A percentile compares a stretch with the other conserved stretches of the same genome.
phyloP scores from a whole-genome alignment of 2,888 invertebrate genomes.

The Drosophila neotestacea region DNA sequence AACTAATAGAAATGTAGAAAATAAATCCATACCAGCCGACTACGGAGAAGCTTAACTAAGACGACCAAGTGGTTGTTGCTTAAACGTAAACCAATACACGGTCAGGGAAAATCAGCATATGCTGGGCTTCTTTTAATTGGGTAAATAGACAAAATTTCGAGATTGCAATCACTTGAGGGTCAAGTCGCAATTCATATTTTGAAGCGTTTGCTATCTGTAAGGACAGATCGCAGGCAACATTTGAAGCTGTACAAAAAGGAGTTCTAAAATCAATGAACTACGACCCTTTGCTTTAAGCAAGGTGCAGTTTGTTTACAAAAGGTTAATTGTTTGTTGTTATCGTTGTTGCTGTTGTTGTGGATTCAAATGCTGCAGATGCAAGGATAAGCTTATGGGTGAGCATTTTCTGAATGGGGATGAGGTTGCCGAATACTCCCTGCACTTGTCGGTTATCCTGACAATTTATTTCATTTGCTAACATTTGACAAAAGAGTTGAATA shows the following conservation, averaged over 20 bases:
- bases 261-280: constrained; percentile 23
- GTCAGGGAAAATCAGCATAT: constrained; percentile 74
- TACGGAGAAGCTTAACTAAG: constrained; percentile 22
- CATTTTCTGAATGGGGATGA: constrained; percentile 3
- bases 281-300: constrained; percentile 19
- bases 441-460: constrained; percentile 75
- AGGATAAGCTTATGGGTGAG: constrained; percentile 49
- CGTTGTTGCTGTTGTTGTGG: constrained; percentile 13
- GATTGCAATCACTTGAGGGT: constrained; percentile 50
- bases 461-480: constrained; percentile 52
- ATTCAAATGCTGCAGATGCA: constrained; percentile 43
- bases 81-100: neutral
- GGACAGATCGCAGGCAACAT: constrained; percentile 41
- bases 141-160: constrained; percentile 37
- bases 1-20: constrained; percentile 33
- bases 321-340: constrained; percentile 70
- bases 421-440: constrained; percentile 28
- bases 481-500: constrained; percentile 10
- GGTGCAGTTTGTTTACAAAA: constrained; percentile 53
- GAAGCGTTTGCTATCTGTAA: constrained; percentile 30
- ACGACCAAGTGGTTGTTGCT: constrained; percentile 9
- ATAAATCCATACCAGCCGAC: constrained; percentile 53
- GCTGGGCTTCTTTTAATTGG: constrained; percentile 82
- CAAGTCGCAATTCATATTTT: constrained; percentile 36
- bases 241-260: constrained; percentile 47